Evolutionary conservation across 2,888 invertebrate genomes (phyloP), one percentile per base, ranked within the genome.

Genomic region (Abrostola tripartita): DNA sequence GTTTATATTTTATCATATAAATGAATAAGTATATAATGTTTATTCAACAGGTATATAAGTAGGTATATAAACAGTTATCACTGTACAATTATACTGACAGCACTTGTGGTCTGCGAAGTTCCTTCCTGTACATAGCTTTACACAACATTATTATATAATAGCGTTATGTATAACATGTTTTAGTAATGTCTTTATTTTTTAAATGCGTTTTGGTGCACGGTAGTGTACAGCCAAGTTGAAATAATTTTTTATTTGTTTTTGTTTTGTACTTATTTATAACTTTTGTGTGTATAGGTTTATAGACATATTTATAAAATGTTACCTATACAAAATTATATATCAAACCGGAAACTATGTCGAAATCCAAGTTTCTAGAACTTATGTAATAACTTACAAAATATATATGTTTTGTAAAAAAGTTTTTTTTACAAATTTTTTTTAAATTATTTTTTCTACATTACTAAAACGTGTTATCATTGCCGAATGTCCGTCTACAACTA

Each of bases 81-180:
- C 76, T 79, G 78, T 80, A 79, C 37, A 53, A 77, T 81, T 55
- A 65, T 65, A 63, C 53, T 11, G 65, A 65, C 55, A 66, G 81
- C 85, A 85, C 84, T 55, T 51, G 64, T 81, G 87, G 81, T 75
- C 72, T 69, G 87, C 88, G 81, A 84, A 67, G 61, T 65, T 67
- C 85, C 90, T 90, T 90, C 87, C 74, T 93, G 92, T 92, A 92
- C 62, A 92, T 90, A 90, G 92, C 91, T 92, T 90, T 62, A 73
- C 79, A 80, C 82, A 61, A 74, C 63, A 44, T 58, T 37, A 60
- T 58, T 44, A 50, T 52, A 50, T 52, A 56, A 54, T 64, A 56
- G 35, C 47, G 37, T 38, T 44, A 69, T 62, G 54, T 52, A 7
- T 14, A 44, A 66, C 64, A 68, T 64, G 68, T 68, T 74, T 69